These are phyloP conservation scores for Otus sunia DNA, from an alignment of 2,113 vertebrate species.

Conservation along the genomic window DNA sequence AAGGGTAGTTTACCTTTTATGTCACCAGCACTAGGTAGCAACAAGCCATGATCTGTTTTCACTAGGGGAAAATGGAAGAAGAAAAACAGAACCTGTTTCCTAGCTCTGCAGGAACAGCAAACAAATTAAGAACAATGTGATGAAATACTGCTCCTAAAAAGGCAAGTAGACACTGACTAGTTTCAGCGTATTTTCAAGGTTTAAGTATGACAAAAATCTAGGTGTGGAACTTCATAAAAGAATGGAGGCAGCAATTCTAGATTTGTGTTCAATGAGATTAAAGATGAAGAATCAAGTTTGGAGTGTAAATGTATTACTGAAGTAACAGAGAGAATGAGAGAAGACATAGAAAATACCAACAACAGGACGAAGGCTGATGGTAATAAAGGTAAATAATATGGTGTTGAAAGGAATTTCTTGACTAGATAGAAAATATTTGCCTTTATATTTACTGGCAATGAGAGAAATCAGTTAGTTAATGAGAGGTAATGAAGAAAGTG, in stretches of 20 bases:
- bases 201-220: neutral
- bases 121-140: neutral
- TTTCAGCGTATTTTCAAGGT: neutral
- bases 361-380: neutral
- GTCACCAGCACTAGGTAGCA: neutral
- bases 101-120: neutral
- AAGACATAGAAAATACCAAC: neutral
- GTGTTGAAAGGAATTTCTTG: neutral
- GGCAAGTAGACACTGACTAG: neutral
- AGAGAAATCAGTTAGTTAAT: neutral
- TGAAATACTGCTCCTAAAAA: neutral
- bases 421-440: neutral
- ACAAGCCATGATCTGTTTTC: neutral
- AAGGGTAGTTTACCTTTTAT: neutral
- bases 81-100: neutral
- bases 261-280: neutral
- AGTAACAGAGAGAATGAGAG: neutral
- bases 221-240: neutral
- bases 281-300: neutral
- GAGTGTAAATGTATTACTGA: neutral
- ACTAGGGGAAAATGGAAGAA: neutral
- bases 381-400: neutral
- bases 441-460: neutral
- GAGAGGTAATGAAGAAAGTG: neutral
- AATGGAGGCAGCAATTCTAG: neutral